phyloP scores from a whole-genome alignment of 2,888 invertebrate genomes.

The Blastobasis adustella region DNA sequence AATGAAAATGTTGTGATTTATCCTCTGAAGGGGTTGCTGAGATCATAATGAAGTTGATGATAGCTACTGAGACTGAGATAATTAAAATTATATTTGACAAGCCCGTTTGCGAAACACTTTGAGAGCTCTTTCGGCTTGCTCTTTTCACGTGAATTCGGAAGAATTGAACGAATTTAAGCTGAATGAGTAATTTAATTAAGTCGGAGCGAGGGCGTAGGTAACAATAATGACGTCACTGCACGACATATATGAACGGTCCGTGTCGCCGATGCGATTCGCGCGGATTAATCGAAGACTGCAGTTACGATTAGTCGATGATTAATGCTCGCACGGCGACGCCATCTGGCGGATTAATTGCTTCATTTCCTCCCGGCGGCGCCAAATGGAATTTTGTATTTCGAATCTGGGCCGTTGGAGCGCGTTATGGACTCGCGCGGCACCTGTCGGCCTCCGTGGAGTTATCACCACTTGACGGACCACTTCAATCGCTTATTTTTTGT shows the following conservation, averaged over 20 bases:
- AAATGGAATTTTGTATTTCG: constrained; percentile 72
- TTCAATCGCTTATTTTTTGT: constrained; percentile 25
- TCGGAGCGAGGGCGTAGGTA: not conserved
- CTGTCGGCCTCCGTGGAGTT: constrained; percentile 52
- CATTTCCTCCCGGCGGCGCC: constrained; percentile 70
- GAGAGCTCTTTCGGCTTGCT: too few species aligned
- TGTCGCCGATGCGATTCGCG: constrained; percentile 26
- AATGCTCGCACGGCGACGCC: constrained; percentile 71
- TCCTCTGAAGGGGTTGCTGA: too few species aligned
- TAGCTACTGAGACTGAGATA: too few species aligned
- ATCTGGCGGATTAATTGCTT: constrained; percentile 74
- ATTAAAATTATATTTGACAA: too few species aligned
- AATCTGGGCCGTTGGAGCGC: constrained; percentile 42
- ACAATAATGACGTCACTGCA: constrained; percentile 1
- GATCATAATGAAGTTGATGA: too few species aligned
- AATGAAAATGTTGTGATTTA: not conserved
- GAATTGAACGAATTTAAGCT: too few species aligned
- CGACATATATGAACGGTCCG: constrained; percentile 8
- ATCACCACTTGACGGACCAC: constrained; percentile 40
- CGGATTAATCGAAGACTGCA: constrained; percentile 73
- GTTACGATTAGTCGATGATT: constrained; percentile 74
- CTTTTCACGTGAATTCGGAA: too few species aligned
- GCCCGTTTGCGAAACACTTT: too few species aligned
- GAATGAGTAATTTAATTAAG: too few species aligned
- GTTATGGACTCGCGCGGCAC: constrained; percentile 30